Evolutionary conservation across 2,113 vertebrate genomes (phyloP).

Genomic region (Albula glossodonta): DNA sequence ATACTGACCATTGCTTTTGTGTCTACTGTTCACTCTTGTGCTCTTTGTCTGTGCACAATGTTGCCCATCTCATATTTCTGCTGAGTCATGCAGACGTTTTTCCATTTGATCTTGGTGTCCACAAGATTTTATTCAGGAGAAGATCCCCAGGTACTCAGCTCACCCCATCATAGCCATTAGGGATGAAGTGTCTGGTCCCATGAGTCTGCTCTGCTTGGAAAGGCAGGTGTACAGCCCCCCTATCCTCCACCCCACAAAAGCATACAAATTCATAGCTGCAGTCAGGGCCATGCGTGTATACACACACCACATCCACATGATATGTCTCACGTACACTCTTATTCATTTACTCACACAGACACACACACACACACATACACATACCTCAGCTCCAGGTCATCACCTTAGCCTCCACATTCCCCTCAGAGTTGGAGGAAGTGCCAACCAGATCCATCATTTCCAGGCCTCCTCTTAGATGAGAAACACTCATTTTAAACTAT

Average conservation of each 20-base stretch:
- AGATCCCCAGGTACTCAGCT: no score
- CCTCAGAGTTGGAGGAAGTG: not conserved
- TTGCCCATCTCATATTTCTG: not conserved
- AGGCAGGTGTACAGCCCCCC: no score
- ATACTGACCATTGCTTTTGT: not conserved
- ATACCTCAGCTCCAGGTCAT: not conserved
- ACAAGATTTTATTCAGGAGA: no score
- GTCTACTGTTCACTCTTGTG: not conserved
- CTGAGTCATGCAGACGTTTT: not conserved
- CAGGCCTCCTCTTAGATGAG: not conserved
- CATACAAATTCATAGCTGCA: no score
- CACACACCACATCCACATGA: no score
- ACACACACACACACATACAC: not conserved
- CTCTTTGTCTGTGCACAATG: not conserved
- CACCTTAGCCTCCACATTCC: not conserved
- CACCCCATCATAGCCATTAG: no score
- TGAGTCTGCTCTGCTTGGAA: no score
- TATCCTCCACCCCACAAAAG: no score
- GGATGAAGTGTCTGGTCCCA: no score
- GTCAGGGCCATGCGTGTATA: no score
- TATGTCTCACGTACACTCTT: not conserved
- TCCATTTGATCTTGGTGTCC: no score
- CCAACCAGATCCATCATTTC: not conserved
- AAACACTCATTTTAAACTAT: not conserved
- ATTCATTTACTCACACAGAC: not conserved